These are phyloP conservation scores for Hyppa rectilinea DNA, from an alignment of 2,888 invertebrate genomes.

Conservation along the genomic window DNA sequence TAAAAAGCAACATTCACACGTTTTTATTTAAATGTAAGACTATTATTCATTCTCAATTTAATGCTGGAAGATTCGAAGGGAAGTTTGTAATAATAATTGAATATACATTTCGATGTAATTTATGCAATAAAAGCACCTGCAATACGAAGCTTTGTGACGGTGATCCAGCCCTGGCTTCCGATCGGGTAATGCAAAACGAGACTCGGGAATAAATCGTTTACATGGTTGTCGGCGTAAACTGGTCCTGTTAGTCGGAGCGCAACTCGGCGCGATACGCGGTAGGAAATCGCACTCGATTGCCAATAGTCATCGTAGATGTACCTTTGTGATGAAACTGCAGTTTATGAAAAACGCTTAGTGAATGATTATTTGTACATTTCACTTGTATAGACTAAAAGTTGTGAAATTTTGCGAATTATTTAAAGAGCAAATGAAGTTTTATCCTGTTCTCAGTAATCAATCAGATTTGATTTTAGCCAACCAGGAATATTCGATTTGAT, in stretches of 20 bases:
- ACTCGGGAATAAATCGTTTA: slow-evolving; percentile 90
- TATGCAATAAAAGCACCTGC: slow-evolving; percentile 58
- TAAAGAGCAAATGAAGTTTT: neutral
- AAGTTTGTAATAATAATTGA: slow-evolving; percentile 45
- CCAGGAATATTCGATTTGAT: slow-evolving; percentile 70
- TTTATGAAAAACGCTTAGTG: neutral
- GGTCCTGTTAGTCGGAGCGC: slow-evolving; percentile 82
- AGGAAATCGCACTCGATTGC: slow-evolving; percentile 79
- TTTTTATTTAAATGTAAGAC: slow-evolving; percentile 43
- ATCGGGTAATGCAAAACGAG: slow-evolving; percentile 90
- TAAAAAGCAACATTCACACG: slow-evolving; percentile 58
- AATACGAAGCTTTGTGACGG: slow-evolving; percentile 47
- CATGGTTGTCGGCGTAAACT: slow-evolving; percentile 91
- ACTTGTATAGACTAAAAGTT: neutral
- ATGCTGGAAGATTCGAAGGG: slow-evolving; percentile 26
- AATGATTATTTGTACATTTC: neutral
- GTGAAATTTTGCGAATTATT: neutral
- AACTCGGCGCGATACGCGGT: slow-evolving; percentile 73
- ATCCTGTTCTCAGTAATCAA: neutral
- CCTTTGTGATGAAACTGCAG: slow-evolving; percentile 36
- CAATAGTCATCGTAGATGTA: slow-evolving; percentile 65
- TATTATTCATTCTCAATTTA: slow-evolving; percentile 40
- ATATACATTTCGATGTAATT: slow-evolving; percentile 45
- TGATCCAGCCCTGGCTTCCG: slow-evolving; percentile 85
- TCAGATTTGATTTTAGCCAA: neutral